Evolutionary conservation across 2,797 vertebrate genomes (phyloP).

Genomic region (Enteromius unitaeniatus): DNA sequence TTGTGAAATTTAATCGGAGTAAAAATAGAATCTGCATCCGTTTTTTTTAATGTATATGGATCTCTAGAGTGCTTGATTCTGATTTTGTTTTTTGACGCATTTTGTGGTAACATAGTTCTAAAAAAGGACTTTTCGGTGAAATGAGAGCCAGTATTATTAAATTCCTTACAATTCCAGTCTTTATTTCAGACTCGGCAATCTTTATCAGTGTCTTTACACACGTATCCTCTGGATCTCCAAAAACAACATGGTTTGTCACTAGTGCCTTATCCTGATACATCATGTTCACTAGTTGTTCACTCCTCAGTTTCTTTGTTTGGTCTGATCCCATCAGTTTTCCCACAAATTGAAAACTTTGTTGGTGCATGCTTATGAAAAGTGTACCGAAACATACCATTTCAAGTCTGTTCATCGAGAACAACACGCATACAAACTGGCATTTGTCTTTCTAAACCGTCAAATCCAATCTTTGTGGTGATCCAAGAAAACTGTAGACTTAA

Average conservation of each 20-base stretch:
- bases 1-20: not conserved
- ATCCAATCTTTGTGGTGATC: not conserved
- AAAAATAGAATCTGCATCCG: not conserved
- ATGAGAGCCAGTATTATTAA: not conserved
- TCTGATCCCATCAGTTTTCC: conserved; percentile 10
- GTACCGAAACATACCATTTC: not conserved
- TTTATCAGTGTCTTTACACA: not conserved
- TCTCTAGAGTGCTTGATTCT: not conserved
- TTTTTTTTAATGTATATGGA: not conserved
- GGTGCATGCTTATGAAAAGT: conserved; percentile 8
- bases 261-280: not conserved
- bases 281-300: not conserved
- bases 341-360: conserved; percentile 1
- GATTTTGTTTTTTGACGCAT: not conserved
- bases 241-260: not conserved
- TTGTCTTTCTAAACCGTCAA: not conserved
- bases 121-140: not conserved
- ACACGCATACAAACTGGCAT: not conserved
- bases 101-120: not conserved
- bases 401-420: conserved; percentile 5
- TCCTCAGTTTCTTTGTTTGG: not conserved
- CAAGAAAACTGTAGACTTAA: not conserved
- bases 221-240: not conserved
- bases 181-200: not conserved
- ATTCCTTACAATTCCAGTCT: not conserved